Conservation (phyloP, 2,888 invertebrate species). For the Arctia plantaginis region DNA sequence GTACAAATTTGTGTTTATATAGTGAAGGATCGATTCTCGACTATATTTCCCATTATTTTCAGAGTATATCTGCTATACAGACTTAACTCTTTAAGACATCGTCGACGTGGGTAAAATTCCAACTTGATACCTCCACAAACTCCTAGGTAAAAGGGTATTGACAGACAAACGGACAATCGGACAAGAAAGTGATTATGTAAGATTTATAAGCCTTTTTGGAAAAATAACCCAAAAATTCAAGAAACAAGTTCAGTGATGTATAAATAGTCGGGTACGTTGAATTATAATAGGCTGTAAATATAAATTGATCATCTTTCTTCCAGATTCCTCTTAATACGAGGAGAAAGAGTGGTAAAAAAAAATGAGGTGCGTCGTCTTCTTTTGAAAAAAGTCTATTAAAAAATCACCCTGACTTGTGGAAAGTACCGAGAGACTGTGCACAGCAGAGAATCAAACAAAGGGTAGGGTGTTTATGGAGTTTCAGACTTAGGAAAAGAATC, state of each 20-base stretch:
- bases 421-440: neutral
- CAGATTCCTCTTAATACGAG: neutral
- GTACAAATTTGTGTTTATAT: too few relatives aligned
- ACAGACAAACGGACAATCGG: neutral
- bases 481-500: neutral
- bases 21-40: neutral
- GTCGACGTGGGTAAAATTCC: neutral
- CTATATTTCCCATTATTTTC: neutral
- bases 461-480: neutral
- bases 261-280: neutral
- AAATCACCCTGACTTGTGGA: neutral
- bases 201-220: neutral
- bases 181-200: neutral
- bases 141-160: neutral
- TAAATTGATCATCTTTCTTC: neutral
- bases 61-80: too few relatives aligned
- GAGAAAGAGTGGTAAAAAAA: neutral
- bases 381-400: neutral
- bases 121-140: neutral
- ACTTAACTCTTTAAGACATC: too few relatives aligned
- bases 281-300: neutral
- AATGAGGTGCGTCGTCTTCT: neutral
- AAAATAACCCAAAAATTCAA: neutral
- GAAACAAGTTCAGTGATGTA: neutral
- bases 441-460: neutral